Evolutionary conservation across 2,888 invertebrate genomes (phyloP), one percentile per base, ranked within the genome.

Genomic region (Rhorus exstirpatorius): DNA sequence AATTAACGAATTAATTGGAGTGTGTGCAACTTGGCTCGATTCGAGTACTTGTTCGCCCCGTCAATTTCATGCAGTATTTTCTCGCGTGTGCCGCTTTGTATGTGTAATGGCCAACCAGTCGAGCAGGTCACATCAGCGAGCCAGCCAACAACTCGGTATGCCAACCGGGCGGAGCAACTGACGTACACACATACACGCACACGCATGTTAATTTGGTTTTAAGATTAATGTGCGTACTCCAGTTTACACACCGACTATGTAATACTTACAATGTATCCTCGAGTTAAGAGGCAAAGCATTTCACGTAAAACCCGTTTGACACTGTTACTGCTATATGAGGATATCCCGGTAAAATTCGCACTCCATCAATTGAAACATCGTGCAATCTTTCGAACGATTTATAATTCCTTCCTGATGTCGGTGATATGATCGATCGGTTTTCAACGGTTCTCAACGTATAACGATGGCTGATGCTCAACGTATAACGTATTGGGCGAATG

Each of bases 1-100:
- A 87, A 86, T 86, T 85, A 84, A 84, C 85, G 85, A 86, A 86
- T 87, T 86, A 87, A 87, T 87, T 86, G 85, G 81, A 86, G 79
- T 84, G 84, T 86, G 84, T 85, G 81, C 84, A 79, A 81, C 79
- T 84, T 79, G 76, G 67, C 83, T 83, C 84, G 83, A 84, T 83
- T 84, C 83, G 70, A 71, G 72, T 41, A 77, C 60, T 83, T 72
- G 46, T 51, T 63, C 61, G 68, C 67, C 51, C 44, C 60, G 79
- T 63, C 61, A 75, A 79, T 70, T 61, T 65, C 71, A 26, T 51
- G 55, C 55, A 7, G 7, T 21, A 51, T 38, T 35, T 72, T 67
- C 65, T 81, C 76, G 81, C 81, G 81, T 76, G 80, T 60, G 31
- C 68, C 53, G 26, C 65, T 19, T 53, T 75, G 38, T 21, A 38